Evolutionary conservation across 2,113 vertebrate genomes (phyloP).

Genomic region (Aramus guarauna): DNA sequence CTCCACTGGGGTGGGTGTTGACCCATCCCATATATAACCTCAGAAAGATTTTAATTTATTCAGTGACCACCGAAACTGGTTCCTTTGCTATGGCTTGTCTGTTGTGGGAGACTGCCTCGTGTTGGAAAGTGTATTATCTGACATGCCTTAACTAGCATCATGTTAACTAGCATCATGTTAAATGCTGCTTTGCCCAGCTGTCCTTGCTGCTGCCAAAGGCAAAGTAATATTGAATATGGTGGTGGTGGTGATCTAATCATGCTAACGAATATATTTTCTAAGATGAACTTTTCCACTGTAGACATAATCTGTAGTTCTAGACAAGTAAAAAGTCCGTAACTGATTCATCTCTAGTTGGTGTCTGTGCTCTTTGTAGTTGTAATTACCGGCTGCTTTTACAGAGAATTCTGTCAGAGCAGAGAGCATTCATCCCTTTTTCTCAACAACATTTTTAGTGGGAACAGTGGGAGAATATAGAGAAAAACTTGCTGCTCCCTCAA

Average conservation of each 20-base stretch:
- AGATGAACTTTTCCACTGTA: conserved; percentile 19
- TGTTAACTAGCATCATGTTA: not conserved
- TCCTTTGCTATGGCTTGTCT: conserved; percentile 31
- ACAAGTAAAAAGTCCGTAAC: not conserved
- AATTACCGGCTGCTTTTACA: not conserved
- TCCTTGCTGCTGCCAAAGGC: conserved; percentile 48
- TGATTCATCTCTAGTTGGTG: not conserved
- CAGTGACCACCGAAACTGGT: not conserved
- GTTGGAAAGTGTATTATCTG: not conserved
- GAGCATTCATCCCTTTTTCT: not conserved
- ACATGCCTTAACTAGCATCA: conserved; percentile 39
- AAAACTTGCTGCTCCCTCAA: not conserved
- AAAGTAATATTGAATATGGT: conserved; percentile 24
- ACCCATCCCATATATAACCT: not conserved
- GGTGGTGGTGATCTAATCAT: conserved; percentile 45
- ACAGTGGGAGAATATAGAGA: not conserved
- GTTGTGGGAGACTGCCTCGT: not conserved
- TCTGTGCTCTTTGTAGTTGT: not conserved
- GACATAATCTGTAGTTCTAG: conserved; percentile 5
- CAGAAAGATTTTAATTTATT: not conserved
- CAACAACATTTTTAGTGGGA: not conserved
- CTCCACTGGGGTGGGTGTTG: not conserved
- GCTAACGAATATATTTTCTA: not conserved
- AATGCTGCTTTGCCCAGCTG: conserved; percentile 34
- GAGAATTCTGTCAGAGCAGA: not conserved